A percentile compares a stretch with the other conserved stretches of the same genome.
These are phyloP conservation scores for Lithobates sylvaticus DNA, from an alignment of 2,797 vertebrate genomes.

Conservation along the genomic window DNA sequence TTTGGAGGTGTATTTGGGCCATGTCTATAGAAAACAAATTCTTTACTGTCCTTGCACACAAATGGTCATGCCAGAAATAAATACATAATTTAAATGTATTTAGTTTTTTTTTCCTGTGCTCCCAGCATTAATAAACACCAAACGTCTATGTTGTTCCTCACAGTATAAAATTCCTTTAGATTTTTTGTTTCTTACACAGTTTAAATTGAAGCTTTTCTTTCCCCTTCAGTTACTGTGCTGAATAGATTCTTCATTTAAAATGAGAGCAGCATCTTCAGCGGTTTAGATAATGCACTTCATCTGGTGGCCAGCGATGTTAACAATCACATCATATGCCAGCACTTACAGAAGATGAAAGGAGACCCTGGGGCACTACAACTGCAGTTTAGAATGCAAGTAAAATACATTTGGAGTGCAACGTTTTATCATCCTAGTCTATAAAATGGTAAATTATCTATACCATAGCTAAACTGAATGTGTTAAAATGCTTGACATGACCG, in stretches of 20 bases:
- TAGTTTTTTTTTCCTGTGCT: not conserved
- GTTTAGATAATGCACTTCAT: conserved; percentile 82
- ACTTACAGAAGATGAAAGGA: conserved; percentile 79
- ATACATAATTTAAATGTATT: not conserved
- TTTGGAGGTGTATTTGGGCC: no score
- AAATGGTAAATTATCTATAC: conserved; percentile 79
- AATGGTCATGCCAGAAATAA: not conserved
- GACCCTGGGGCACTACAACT: conserved; percentile 74
- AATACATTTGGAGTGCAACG: conserved; percentile 74
- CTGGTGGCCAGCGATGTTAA: conserved; percentile 83
- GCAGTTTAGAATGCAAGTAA: conserved; percentile 71
- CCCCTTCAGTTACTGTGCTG: conserved; percentile 79
- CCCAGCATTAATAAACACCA: conserved; percentile 65
- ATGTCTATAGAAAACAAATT: no score
- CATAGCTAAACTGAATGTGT: conserved; percentile 69
- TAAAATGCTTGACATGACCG: conserved; percentile 66
- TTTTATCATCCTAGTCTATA: conserved; percentile 74
- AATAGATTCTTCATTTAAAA: conserved; percentile 81
- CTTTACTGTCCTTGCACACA: not conserved
- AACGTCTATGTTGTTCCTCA: conserved; percentile 66
- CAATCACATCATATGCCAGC: conserved; percentile 79
- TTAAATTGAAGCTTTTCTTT: conserved; percentile 78
- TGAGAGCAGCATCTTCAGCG: conserved; percentile 78
- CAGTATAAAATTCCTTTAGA: conserved; percentile 66
- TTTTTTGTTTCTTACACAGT: conserved; percentile 73